Evolutionary conservation across 2,888 invertebrate genomes (phyloP).

Genomic region (Scaptomyza reducta): DNA sequence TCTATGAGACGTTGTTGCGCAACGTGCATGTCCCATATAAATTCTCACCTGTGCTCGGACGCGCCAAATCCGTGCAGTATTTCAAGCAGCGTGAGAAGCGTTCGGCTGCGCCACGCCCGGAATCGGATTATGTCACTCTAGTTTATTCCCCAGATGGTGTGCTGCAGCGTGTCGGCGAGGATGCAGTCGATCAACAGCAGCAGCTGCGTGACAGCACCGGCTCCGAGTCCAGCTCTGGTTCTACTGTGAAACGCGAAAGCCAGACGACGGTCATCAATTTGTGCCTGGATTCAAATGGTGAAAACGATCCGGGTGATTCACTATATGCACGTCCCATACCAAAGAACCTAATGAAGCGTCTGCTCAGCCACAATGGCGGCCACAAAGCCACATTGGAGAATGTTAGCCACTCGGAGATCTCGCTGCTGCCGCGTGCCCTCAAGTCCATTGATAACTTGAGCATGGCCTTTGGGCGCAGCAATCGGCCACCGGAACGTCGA

Average conservation of each 20-base stretch:
- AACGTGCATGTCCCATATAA: constrained; percentile 85
- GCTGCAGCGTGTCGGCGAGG: constrained; percentile 80
- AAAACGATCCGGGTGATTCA: constrained; percentile 42
- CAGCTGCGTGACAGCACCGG: constrained; percentile 66
- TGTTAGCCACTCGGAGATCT: constrained; percentile 79
- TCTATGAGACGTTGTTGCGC: constrained; percentile 83
- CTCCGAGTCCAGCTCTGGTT: constrained; percentile 59
- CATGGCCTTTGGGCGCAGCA: constrained; percentile 73
- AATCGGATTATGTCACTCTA: constrained; percentile 84
- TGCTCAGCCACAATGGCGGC: constrained; percentile 65
- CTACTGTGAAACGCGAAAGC: constrained; percentile 76
- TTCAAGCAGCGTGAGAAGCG: constrained; percentile 74
- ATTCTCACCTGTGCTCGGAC: constrained; percentile 82
- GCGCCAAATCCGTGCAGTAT: constrained; percentile 81
- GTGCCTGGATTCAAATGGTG: constrained; percentile 47
- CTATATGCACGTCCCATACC: constrained; percentile 71
- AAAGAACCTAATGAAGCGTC: constrained; percentile 80
- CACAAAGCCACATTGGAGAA: constrained; percentile 60
- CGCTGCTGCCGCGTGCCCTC: constrained; percentile 75
- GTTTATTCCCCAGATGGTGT: constrained; percentile 81
- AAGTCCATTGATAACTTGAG: constrained; percentile 79
- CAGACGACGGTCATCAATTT: constrained; percentile 72
- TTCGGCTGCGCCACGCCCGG: constrained; percentile 73
- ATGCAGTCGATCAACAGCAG: constrained; percentile 44
- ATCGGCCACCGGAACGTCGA: constrained; percentile 81